Percentiles rank a stretch among this genome's conserved stretches.
phyloP scores from a whole-genome alignment of 2,888 invertebrate genomes.

The Oithona nana region DNA sequence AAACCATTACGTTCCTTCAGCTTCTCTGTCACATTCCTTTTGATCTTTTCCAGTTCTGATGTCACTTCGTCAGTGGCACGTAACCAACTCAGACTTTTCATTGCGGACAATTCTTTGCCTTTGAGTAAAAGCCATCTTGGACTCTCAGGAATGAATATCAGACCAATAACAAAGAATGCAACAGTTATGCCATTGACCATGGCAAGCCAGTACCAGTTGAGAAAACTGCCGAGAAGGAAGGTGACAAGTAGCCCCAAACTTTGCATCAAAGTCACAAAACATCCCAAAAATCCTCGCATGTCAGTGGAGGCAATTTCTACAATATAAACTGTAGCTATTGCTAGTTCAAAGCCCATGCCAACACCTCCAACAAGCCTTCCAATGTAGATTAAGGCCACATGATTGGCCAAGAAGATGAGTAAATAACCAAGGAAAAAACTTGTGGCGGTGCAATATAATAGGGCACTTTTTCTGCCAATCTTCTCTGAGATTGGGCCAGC shows the following conservation, averaged over 20 bases:
- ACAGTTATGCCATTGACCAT: not conserved
- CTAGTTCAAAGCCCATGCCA: conserved; percentile 5
- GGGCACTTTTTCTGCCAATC: conserved; percentile 1
- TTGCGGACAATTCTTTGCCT: conserved; percentile 19
- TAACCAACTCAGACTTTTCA: conserved; percentile 21
- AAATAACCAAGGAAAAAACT: not conserved
- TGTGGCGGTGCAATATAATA: not conserved
- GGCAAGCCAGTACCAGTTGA: conserved; percentile 23
- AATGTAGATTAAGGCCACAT: conserved; percentile 1
- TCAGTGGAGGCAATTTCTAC: conserved; percentile 28
- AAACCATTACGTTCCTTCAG: not conserved
- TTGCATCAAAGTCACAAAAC: conserved; percentile 28
- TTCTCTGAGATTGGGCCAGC: conserved; percentile 10
- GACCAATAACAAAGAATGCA: conserved; percentile 14
- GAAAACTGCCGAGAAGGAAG: conserved; percentile 25
- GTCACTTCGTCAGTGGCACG: conserved; percentile 16
- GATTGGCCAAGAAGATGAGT: not conserved
- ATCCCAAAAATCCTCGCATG: conserved; percentile 28
- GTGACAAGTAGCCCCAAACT: conserved; percentile 28
- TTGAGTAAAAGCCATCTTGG: conserved; percentile 20
- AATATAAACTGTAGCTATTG: conserved; percentile 14
- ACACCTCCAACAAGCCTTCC: conserved; percentile 13
- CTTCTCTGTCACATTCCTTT: conserved; percentile 19
- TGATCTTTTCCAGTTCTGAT: conserved; percentile 19
- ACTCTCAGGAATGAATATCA: conserved; percentile 22